These are phyloP conservation scores for Sitobion miscanthi DNA, from an alignment of 1,140 invertebrate genomes.

Conservation along the genomic window DNA sequence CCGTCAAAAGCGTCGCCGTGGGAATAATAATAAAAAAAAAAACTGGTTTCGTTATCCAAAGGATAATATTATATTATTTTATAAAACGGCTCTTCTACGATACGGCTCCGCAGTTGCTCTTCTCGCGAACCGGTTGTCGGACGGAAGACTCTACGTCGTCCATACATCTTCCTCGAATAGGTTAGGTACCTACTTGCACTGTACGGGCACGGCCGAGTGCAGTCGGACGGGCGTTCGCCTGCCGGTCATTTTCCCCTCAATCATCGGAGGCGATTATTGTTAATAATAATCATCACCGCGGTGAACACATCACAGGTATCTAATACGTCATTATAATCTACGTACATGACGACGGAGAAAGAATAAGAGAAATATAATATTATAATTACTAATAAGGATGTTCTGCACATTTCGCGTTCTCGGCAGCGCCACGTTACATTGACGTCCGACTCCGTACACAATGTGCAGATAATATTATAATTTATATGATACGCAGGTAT, in stretches of 20 bases:
- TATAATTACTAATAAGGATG: background rate
- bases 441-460: background rate
- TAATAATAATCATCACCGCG: background rate
- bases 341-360: background rate
- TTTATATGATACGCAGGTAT: background rate
- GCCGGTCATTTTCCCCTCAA: conserved; percentile 28
- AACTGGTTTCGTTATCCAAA: conserved; percentile 45
- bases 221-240: background rate
- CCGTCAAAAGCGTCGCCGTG: conserved; percentile 22
- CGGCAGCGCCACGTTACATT: background rate
- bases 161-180: background rate
- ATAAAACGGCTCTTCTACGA: conserved; percentile 35
- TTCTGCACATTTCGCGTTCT: background rate
- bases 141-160: background rate
- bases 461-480: background rate
- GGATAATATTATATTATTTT: background rate
- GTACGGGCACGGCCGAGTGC: background rate
- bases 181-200: background rate
- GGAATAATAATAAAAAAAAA: conserved; percentile 26
- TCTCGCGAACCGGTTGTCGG: conserved; percentile 30
- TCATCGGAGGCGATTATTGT: conserved; percentile 8
- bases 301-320: background rate
- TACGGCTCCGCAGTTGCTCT: background rate
- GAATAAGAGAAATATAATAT: background rate
- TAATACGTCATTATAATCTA: background rate